Evolutionary conservation across 2,113 vertebrate genomes (phyloP), one percentile per base, ranked within the genome.

Genomic region (Hylia prasina): DNA sequence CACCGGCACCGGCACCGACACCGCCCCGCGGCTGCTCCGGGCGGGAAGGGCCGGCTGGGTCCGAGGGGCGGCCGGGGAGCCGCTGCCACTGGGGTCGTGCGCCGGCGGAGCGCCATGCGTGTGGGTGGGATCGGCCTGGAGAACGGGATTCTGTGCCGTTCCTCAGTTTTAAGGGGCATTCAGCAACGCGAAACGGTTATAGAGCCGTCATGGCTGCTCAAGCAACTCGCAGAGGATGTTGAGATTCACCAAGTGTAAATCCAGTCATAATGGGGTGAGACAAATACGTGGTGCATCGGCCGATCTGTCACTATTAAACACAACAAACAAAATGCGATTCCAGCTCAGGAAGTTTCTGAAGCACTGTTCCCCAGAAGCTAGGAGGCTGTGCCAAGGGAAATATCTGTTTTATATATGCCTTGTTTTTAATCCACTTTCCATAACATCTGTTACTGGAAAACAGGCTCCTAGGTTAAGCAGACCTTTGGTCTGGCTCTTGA

Each of bases 371-470:
- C 72, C 76, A 93, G 72, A 90, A 95, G 56, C 93, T 39, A 51
- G 70, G 82, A 83, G 58, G 64, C 76, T 44, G 25, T 44, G 76
- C 80, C 86, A 83, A 90, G 39, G 86, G 64, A 35, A 92, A 71
- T 89, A 40, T 89, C 86, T 91, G 91, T 66, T 93, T 92, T 90
- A 90, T 87, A 95, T 81, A 81, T 66, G 82, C 75, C 27, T 83
- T 89, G 86, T 1, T 94, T 95, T 94, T 93, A 96, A 95, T 96
- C 81, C 91, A 87, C 72, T 97, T 95, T 96, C 70, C 53, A 87
- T 92, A 92, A 72, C 93, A 95, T 92, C 93, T 93, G 96, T 90
- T 89, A 73, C 51, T 87, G 68, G 39, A 83, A 83, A 89, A 63
- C 68, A 83, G 79, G 63, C 79, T 92, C 33, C 75, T 86, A 86